Percentiles rank a stretch among this genome's conserved stretches.
Evolutionary conservation across 2,113 vertebrate genomes (phyloP).

Genomic region (Sus scrofa): T2T-Sscrofa CM000827.6:48678501-48679000

Average conservation of each 20-base stretch:
- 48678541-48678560: neutral
- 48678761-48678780: neutral
- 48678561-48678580: neutral
- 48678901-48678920: neutral
- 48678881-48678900: neutral
- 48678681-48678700: neutral
- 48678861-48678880: neutral
- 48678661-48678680: neutral
- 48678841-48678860: no score
- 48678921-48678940: accelerated
- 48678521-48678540: neutral
- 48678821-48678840: neutral
- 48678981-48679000: neutral
- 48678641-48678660: neutral
- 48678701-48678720: neutral
- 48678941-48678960: neutral
- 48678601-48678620: neutral
- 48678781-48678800: neutral
- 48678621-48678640: neutral
- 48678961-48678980: neutral
- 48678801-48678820: neutral
- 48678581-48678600: neutral
- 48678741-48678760: neutral
- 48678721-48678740: neutral
- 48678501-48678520: neutral